Evolutionary conservation across 53 echinoderm and acorn worm genomes (phyloP).

Genomic region (Patiria pectinifera): DNA sequence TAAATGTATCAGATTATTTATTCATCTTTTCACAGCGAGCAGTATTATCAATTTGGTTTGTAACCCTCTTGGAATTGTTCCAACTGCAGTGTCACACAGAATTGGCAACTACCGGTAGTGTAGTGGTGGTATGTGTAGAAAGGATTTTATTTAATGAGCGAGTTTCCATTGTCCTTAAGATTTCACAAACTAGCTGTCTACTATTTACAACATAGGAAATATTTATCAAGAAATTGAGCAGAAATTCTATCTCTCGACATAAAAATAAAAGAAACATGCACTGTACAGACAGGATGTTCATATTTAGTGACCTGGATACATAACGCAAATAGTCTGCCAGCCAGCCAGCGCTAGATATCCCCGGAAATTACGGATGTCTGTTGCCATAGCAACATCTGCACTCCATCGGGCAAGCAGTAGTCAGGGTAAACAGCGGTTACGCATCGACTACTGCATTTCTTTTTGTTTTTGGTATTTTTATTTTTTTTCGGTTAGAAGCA

Average conservation of each 20-base stretch:
- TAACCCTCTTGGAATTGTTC: background rate
- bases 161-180: too few relatives aligned
- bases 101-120: background rate
- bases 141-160: too few relatives aligned
- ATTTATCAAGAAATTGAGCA: too few relatives aligned
- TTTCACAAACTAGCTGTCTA: too few relatives aligned
- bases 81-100: background rate
- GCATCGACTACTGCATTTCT: slow-evolving; percentile 31
- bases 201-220: too few relatives aligned
- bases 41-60: background rate
- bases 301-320: slow-evolving; percentile 1
- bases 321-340: slow-evolving; percentile 1
- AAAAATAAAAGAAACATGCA: too few relatives aligned
- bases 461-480: too few relatives aligned
- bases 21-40: too few relatives aligned
- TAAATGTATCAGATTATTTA: background rate
- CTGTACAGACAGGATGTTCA: background rate
- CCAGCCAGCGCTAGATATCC: background rate
- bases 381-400: slow-evolving; percentile 57
- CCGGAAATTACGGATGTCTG: slow-evolving; percentile 67
- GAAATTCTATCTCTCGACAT: too few relatives aligned
- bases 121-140: too few relatives aligned
- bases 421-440: slow-evolving; percentile 51
- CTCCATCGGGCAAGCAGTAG: slow-evolving; percentile 57
- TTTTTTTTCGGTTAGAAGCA: background rate